phyloP scores from a whole-genome alignment of 30 jellyfish, hydroid and myxozoan species.

The Aurelia sp. region DNA sequence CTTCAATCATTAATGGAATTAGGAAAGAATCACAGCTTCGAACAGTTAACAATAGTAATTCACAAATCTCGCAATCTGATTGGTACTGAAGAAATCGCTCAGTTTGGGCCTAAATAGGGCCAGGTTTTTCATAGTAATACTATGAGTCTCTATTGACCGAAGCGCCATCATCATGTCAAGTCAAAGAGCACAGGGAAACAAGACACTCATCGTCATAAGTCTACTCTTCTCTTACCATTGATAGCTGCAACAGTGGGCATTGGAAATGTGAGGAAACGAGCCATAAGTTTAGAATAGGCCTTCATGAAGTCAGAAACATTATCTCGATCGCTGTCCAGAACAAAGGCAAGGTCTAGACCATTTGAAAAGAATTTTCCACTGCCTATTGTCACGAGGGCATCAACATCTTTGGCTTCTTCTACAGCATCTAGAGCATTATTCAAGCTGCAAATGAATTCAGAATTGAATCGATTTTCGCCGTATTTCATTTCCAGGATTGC shows the following conservation, averaged over 20 bases:
- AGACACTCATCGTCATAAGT: too few relatives aligned
- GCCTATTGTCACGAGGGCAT: conserved; percentile 66
- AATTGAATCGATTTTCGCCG: conserved; percentile 64
- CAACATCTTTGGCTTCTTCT: conserved; percentile 34
- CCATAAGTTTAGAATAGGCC: conserved; percentile 60
- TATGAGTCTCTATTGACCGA: too few relatives aligned
- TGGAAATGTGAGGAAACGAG: conserved; percentile 70
- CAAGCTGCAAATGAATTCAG: conserved; percentile 32
- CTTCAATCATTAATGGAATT: too few relatives aligned
- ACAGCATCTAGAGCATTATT: conserved; percentile 66
- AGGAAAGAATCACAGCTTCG: too few relatives aligned
- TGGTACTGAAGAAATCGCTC: too few relatives aligned
- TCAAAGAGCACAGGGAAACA: too few relatives aligned
- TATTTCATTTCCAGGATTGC: conserved; percentile 58
- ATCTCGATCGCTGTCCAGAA: conserved; percentile 22
- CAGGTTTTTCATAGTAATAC: too few relatives aligned
- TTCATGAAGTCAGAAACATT: conserved; percentile 31
- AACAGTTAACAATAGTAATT: too few relatives aligned
- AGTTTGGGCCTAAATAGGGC: too few relatives aligned
- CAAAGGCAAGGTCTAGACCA: conserved; percentile 64
- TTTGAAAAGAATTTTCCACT: conserved; percentile 64
- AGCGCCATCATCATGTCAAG: too few relatives aligned
- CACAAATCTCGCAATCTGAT: too few relatives aligned
- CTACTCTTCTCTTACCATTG: conserved; percentile 79
- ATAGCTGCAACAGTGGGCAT: conserved; percentile 75